Conservation (phyloP, 1,140 invertebrate genomes). For the Homalodisca vitripennis region DNA sequence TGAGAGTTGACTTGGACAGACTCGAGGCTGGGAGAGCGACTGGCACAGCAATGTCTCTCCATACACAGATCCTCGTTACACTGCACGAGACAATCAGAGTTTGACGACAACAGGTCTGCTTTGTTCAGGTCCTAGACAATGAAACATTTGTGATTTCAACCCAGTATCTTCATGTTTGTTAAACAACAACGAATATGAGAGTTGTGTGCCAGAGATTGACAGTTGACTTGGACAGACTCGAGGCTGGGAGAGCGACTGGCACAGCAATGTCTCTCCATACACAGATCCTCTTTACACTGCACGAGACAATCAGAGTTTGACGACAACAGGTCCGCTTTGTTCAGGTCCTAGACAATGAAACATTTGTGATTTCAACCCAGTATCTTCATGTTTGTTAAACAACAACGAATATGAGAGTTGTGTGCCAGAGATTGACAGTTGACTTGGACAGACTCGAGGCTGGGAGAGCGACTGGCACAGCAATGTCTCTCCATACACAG, state of each 20-base stretch:
- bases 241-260: not conserved
- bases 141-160: too few relatives aligned
- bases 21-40: not conserved
- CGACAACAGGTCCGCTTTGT: slow-evolving; percentile 33
- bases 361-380: too few relatives aligned
- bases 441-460: not conserved
- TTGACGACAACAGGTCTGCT: slow-evolving; percentile 31
- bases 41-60: slow-evolving; percentile 32
- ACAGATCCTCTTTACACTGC: slow-evolving; percentile 29
- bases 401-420: too few relatives aligned
- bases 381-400: too few relatives aligned
- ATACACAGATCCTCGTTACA: slow-evolving; percentile 31
- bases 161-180: too few relatives aligned
- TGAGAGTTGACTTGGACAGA: not conserved
- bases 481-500: slow-evolving; percentile 33
- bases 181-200: too few relatives aligned
- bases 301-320: slow-evolving; percentile 33
- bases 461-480: slow-evolving; percentile 8
- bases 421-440: not conserved
- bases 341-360: slow-evolving; percentile 34
- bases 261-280: slow-evolving; percentile 33
- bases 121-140: slow-evolving; percentile 34
- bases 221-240: not conserved
- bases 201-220: not conserved
- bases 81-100: slow-evolving; percentile 33